Evolutionary conservation across 2,888 invertebrate genomes (phyloP).

Genomic region (Metallyticus violacea): DNA sequence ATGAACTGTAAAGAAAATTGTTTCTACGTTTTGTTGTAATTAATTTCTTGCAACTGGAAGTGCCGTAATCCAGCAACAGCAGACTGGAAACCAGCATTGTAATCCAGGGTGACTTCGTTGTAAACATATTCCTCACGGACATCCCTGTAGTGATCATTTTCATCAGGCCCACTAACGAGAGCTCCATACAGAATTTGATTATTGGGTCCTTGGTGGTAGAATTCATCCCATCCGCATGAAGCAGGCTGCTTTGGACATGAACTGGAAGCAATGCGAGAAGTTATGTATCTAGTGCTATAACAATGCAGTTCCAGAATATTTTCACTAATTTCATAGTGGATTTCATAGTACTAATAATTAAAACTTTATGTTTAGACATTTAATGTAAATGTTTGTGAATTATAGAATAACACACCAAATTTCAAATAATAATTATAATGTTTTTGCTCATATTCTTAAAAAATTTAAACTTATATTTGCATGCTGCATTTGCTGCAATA

Average conservation of each 20-base stretch:
- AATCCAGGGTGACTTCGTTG: slow-evolving; percentile 56
- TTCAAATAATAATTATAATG: background rate
- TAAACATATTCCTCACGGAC: slow-evolving; percentile 53
- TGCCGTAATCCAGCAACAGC: slow-evolving; percentile 52
- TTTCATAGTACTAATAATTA: too few relatives aligned
- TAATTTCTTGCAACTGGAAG: slow-evolving; percentile 28
- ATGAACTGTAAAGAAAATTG: background rate
- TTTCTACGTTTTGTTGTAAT: background rate
- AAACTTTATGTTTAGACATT: too few relatives aligned
- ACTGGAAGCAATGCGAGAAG: slow-evolving; percentile 40
- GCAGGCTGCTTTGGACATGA: slow-evolving; percentile 53
- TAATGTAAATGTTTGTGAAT: too few relatives aligned
- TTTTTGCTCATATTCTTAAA: background rate
- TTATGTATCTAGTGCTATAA: too few relatives aligned
- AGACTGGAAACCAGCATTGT: slow-evolving; percentile 56
- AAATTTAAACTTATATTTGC: too few relatives aligned
- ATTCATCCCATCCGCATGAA: slow-evolving; percentile 52
- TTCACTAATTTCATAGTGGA: too few relatives aligned
- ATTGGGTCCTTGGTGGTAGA: slow-evolving; percentile 48
- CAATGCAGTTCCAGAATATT: too few relatives aligned
- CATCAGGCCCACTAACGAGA: slow-evolving; percentile 56
- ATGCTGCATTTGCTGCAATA: too few relatives aligned
- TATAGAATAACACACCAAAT: too few relatives aligned
- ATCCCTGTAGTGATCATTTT: slow-evolving; percentile 53
- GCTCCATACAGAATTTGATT: slow-evolving; percentile 56